Base-by-base conservation (phyloP, 2,797 vertebrate species). In the Leucoraja ocellata region DNA sequence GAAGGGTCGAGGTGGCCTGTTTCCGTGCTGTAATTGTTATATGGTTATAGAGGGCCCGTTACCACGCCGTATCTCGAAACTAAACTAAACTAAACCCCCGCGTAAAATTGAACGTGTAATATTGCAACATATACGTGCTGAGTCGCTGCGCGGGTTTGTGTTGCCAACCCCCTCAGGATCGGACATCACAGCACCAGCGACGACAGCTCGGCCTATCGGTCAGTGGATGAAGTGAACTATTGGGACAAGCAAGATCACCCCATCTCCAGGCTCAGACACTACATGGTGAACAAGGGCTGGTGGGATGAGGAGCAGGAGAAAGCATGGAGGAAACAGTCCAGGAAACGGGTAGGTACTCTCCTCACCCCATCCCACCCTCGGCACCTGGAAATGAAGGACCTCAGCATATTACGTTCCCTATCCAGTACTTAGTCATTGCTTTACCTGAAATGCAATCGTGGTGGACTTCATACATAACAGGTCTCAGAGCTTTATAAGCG, bases 241-340 rank as follows among this genome's bases (percentile, higher is more conserved):
- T 99, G 98, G 98, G 98, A 99, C 95, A 98, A 99, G 94, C 98
- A 98, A 95, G 98, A 99, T 93, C 98, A 99, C 23, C 98, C 98
- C 93, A 99, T 99, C 95, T 98, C 98, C 0, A 96, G 98, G 0
- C 97, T 99, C 13, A 95, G 98, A 0, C 98, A 97, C 77, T 98
- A 98, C 95, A 97, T 99, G 98, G 93, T 93, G 0, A 71, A 94
- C 1, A 95, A 95, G 0, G 93, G 94, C 93, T 99, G 98, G 98
- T 99, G 98, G 98, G 98, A 97, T 0, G 98, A 98, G 4, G 96
- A 98, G 0, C 96, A 98, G 93, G 98, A 99, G 96, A 96, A 97
- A 86, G 95, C 94, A 93, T 99, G 98, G 98, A 95, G 98, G 93
- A 98, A 99, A 93, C 96, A 98, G 93, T 98, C 84, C 63, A 88